Evolutionary conservation across 2,797 vertebrate species (phyloP), one percentile per base, ranked within the genome.

Genomic region (Gadopsis marmoratus): DNA sequence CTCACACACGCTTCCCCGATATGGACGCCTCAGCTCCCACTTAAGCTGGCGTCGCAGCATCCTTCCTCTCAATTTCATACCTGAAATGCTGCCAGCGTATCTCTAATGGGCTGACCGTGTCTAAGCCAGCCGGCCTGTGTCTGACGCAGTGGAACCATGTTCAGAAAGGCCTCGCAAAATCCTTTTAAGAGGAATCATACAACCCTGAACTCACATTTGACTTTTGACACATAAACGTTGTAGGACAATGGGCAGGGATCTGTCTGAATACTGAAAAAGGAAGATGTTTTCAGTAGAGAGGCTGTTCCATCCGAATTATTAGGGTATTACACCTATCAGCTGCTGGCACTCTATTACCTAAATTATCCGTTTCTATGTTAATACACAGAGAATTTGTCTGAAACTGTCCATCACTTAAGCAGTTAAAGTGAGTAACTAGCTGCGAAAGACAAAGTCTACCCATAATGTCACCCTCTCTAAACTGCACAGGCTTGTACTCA

Each of bases 1-100:
- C 66, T 43, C 41, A 64, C 41, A 71, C 62, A 33, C 47, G 39
- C 16, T 72, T 48, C 37, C 39, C 41, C 6, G 77, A 90, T 77
- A 83, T 50, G 75, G 74, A 83, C 14, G 48, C 87, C 76, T 86
- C 82, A 81, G 77, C 83, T 79, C 79, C 74, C 60, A 72, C 81
- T 84, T 88, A 89, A 93, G 85, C 91, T 83, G 82, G 56, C 76
- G 58, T 85, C 80, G 78, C 83, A 59, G 79, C 81, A 84, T 87
- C 71, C 85, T 79, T 77, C 85, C 85, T 92, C 88, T 93, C 88
- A 91, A 93, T 92, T 92, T 92, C 87, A 91, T 89, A 91, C 88
- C 88, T 91, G 90, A 89, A 84, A 74, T 86, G 71, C 87, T 83
- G 79, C 80, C 70, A 69, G 82, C 82, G 53, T 90, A 90, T 88